Evolutionary conservation across 2,113 vertebrate species (phyloP).

Genomic region (Heptranchias perlo): DNA sequence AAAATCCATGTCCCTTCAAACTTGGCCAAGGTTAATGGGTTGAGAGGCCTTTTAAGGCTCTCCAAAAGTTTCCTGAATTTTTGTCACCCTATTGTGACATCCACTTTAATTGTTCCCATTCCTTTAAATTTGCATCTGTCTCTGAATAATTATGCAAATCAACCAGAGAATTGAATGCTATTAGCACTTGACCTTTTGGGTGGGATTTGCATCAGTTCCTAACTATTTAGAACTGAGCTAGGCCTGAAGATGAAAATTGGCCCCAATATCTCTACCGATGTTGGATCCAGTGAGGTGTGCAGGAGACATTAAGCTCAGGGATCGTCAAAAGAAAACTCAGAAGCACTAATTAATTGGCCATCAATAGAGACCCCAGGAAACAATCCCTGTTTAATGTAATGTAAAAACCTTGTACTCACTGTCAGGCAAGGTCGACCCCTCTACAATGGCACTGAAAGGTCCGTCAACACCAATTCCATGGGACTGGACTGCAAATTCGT

Average conservation of each 20-base stretch:
- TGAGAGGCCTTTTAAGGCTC: constrained; percentile 4
- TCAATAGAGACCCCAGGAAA: not conserved
- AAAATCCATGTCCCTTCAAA: not conserved
- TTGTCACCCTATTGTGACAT: not conserved
- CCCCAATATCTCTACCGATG: not conserved
- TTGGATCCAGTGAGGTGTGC: not conserved
- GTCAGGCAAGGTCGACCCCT: constrained; percentile 81
- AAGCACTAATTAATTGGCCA: not conserved
- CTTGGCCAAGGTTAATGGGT: not conserved
- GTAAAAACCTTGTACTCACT: constrained; percentile 62
- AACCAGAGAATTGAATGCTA: not conserved
- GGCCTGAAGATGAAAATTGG: not conserved
- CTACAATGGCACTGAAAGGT: constrained; percentile 81
- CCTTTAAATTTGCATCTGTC: not conserved
- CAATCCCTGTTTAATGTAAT: not conserved
- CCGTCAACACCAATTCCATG: constrained; percentile 74
- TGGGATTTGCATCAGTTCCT: not conserved
- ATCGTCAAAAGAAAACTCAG: not conserved
- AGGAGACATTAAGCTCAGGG: not conserved
- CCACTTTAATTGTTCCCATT: not conserved
- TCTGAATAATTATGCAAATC: not conserved
- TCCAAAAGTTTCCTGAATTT: not conserved
- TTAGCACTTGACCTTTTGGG: not conserved
- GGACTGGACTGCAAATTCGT: constrained; percentile 90
- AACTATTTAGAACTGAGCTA: not conserved